Conservation (phyloP, 2,113 vertebrate species). For the Cyanistes caeruleus region DNA sequence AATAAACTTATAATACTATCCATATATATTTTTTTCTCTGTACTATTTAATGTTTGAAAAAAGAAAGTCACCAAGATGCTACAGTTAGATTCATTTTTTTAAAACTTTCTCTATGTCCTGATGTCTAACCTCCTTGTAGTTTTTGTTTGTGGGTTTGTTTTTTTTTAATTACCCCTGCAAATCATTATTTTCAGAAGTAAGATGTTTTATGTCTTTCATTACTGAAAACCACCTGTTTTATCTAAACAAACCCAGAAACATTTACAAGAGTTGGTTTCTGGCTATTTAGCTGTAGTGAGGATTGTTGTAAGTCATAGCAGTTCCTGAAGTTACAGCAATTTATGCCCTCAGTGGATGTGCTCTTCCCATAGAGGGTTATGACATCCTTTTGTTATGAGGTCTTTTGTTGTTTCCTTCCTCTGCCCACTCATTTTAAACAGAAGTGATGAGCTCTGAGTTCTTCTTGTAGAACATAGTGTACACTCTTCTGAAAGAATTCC, state of each 20-base stretch:
- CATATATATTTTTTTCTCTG: neutral
- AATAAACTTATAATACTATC: neutral
- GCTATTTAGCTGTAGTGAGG: neutral
- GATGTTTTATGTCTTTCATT: conserved; percentile 19
- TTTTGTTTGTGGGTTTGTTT: neutral
- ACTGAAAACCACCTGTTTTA: neutral
- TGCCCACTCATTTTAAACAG: neutral
- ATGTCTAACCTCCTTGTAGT: neutral
- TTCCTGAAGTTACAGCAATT: neutral
- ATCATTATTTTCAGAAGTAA: conserved; percentile 26
- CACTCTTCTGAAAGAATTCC: neutral
- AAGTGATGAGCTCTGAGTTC: neutral
- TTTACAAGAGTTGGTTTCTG: neutral
- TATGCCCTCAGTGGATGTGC: neutral
- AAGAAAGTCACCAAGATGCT: neutral
- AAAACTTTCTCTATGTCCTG: neutral
- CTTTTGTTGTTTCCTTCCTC: neutral
- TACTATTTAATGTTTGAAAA: neutral
- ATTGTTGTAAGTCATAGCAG: neutral
- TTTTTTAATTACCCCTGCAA: neutral
- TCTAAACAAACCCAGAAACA: conserved; percentile 11
- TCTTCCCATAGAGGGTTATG: neutral
- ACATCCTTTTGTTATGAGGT: neutral
- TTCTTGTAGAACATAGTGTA: neutral
- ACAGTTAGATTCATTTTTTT: neutral